Evolutionary conservation across 1,140 invertebrate genomes (phyloP), one percentile per base, ranked within the genome.

Genomic region (Zaprionus ornatus): DNA sequence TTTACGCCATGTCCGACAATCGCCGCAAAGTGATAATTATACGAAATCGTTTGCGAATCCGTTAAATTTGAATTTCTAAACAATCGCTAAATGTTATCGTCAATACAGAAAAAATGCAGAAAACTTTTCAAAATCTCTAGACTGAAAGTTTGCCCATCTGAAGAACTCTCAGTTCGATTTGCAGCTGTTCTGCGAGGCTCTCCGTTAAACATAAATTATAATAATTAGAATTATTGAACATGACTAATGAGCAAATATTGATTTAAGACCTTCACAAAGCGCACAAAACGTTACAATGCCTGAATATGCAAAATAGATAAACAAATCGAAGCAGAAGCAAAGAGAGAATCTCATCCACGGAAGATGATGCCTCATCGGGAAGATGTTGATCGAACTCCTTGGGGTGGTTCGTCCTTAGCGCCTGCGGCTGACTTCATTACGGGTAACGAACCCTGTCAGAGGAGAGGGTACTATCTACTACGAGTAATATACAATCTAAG

Each of bases 231-330:
- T 90, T 90, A 90, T 90, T 82, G 71, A 79, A 77, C 68, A 80
- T 77, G 73, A 90, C 85, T 90, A 90, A 90, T 85, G 81, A 85
- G 56, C 79, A 90, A 90, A 90, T 90, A 90, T 90, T 90, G 72
- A 85, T 75, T 85, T 77, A 61, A 61, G 69, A 63, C 65, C 70
- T 79, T 72, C 27, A 48, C 68, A 70, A 40, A 50, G 40, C 50
- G 52, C 19, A 60, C 40, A 64, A 57, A 68, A 40, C 59, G 5
- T 21, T 40, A 85, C 66, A 79, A 78, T 17, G 63, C 27, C 42
- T 42, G 63, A 65, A 75, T 76, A 88, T 90, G 78, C 37, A 65
- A 87, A 80, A 77, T 72, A 81, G 80, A 80, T 84, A 75, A 82
- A 71, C 71, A 84, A 90, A 90, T 68, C 74, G 15, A 17, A 70